Conservation (phyloP, 2,797 vertebrate genomes). For the Sebastes vulpes region DNA sequence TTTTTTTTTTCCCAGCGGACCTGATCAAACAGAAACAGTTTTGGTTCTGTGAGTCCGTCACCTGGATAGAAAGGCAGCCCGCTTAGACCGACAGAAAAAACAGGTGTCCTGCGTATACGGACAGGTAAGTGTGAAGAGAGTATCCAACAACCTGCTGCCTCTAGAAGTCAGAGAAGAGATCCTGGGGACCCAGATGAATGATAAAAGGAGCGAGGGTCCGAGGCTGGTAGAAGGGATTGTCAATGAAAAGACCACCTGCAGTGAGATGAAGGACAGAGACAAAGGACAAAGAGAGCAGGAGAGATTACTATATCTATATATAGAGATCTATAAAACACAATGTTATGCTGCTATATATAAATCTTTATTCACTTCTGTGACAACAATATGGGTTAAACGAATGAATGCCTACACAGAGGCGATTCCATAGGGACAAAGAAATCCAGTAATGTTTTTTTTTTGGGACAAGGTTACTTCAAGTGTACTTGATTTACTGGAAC, state of each 20-base stretch:
- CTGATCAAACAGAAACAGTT: slow-evolving; percentile 29
- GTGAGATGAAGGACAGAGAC: slow-evolving; percentile 86
- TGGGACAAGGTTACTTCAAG: not conserved
- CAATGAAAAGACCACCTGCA: slow-evolving; percentile 99
- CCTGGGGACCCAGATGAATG: slow-evolving; percentile 99
- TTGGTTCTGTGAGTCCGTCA: slow-evolving; percentile 40
- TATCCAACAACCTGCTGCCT: slow-evolving; percentile 78
- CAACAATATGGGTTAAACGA: not conserved
- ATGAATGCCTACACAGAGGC: not conserved
- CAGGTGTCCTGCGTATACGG: slow-evolving; percentile 12
- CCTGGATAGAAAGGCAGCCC: slow-evolving; percentile 52
- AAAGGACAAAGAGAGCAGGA: slow-evolving; percentile 86
- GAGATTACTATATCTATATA: slow-evolving; percentile 7
- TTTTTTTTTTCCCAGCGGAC: not conserved
- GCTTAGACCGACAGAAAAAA: slow-evolving; percentile 29
- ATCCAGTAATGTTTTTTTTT: not conserved
- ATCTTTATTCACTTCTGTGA: not conserved
- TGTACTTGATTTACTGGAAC: not conserved
- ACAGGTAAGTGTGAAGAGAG: slow-evolving; percentile 32
- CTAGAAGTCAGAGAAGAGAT: slow-evolving; percentile 99
- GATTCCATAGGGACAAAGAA: not conserved
- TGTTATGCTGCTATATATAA: not conserved
- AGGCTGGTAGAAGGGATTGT: slow-evolving; percentile 99
- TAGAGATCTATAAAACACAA: not conserved
- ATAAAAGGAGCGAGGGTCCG: slow-evolving; percentile 98